phyloP scores from a whole-genome alignment of 2,797 vertebrate species.

The Cyprinella venusta region DNA sequence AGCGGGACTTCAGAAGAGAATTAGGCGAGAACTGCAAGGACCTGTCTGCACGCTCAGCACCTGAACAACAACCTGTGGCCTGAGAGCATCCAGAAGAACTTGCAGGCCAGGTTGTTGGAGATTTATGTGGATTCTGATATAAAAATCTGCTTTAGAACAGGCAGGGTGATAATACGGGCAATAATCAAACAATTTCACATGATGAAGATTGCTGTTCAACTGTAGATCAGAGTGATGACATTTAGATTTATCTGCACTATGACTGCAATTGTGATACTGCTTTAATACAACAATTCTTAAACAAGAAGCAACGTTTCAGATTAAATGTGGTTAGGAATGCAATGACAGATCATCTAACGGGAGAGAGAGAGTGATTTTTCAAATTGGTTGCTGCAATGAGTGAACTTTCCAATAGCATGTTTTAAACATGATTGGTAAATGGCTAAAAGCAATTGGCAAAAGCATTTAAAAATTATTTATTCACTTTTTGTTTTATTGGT shows the following conservation, averaged over 20 bases:
- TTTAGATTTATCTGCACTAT: background rate
- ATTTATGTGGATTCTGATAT: background rate
- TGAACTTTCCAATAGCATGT: background rate
- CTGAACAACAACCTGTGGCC: constrained; percentile 67
- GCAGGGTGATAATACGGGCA: background rate
- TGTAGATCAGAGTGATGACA: background rate
- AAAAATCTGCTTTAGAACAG: background rate
- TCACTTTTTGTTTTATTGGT: background rate
- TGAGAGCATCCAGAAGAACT: background rate
- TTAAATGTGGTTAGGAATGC: background rate
- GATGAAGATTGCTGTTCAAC: background rate
- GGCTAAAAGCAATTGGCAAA: background rate
- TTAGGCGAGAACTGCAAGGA: constrained; percentile 51
- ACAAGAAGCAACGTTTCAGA: background rate
- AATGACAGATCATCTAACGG: too few relatives aligned
- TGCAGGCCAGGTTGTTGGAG: background rate
- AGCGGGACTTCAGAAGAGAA: constrained; percentile 70
- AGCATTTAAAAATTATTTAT: background rate
- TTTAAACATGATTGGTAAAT: background rate
- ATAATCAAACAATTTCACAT: background rate
- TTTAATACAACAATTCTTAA: background rate
- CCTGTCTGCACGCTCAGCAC: constrained; percentile 65
- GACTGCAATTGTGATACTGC: background rate
- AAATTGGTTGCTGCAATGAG: background rate
- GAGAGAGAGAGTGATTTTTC: too few relatives aligned